Conservation (phyloP, 2,888 invertebrate species). For the Eristalis pertinax region DNA sequence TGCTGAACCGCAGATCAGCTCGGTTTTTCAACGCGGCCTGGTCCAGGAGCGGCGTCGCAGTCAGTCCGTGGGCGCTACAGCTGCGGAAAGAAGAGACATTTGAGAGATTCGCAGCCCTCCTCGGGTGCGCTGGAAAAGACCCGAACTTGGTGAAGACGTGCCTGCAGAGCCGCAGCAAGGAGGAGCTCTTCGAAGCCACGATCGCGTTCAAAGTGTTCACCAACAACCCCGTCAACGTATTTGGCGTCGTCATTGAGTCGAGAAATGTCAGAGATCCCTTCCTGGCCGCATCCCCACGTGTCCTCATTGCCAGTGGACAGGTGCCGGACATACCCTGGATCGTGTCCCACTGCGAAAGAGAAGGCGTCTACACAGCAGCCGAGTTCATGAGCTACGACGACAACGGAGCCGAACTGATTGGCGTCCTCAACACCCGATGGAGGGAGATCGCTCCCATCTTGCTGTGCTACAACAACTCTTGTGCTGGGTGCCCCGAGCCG, state of each 20-base stretch:
- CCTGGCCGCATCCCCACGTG: slow-evolving; percentile 85
- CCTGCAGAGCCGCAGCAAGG: slow-evolving; percentile 84
- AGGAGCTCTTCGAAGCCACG: slow-evolving; percentile 83
- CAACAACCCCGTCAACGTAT: slow-evolving; percentile 87
- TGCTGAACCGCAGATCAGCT: slow-evolving; percentile 84
- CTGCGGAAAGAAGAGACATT: background rate
- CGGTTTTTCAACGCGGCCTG: slow-evolving; percentile 59
- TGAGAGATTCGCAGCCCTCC: background rate
- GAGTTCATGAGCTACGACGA: slow-evolving; percentile 79
- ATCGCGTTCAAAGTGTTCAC: slow-evolving; percentile 80
- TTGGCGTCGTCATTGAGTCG: slow-evolving; percentile 86
- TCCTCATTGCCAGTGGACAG: slow-evolving; percentile 82
- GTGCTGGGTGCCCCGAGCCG: background rate
- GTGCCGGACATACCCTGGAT: slow-evolving; percentile 86
- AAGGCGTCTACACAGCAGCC: slow-evolving; percentile 86
- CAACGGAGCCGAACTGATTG: slow-evolving; percentile 79
- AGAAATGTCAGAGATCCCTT: slow-evolving; percentile 81
- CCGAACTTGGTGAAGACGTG: slow-evolving; percentile 84
- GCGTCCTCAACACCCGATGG: slow-evolving; percentile 82
- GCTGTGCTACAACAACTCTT: slow-evolving; percentile 54
- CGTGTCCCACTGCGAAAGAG: slow-evolving; percentile 85
- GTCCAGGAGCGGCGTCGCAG: slow-evolving; percentile 69
- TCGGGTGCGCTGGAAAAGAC: background rate
- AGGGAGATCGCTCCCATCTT: slow-evolving; percentile 76
- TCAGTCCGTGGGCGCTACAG: slow-evolving; percentile 64